Evolutionary conservation across 2,888 invertebrate species (phyloP).

Genomic region (Dorcus parallelipipedus): DNA sequence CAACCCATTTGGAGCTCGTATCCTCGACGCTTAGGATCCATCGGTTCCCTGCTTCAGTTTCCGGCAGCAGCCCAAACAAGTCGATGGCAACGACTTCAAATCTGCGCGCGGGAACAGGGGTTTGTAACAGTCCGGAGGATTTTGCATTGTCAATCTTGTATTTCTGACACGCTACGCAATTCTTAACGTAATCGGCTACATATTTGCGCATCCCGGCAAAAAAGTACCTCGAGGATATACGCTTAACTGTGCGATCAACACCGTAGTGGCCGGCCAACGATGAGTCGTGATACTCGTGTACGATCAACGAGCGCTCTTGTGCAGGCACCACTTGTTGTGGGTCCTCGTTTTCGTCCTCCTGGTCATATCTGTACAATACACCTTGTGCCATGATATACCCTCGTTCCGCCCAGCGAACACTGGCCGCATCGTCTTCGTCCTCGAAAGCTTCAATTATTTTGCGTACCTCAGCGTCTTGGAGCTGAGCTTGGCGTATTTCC

Average conservation of each 20-base stretch:
- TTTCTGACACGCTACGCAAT: conserved; percentile 19
- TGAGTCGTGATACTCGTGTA: conserved; percentile 17
- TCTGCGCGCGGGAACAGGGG: conserved; percentile 20
- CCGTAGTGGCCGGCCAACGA: conserved; percentile 24
- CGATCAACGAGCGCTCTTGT: conserved; percentile 12
- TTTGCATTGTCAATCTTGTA: conserved; percentile 17
- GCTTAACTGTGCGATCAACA: conserved; percentile 5
- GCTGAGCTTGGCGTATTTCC: conserved; percentile 24
- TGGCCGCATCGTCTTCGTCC: conserved; percentile 2
- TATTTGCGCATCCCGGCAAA: background rate
- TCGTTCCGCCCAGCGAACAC: conserved; percentile 13
- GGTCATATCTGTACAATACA: conserved; percentile 22
- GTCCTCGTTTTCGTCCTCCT: conserved; percentile 13
- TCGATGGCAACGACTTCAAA: conserved; percentile 33
- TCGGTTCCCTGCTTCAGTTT: conserved; percentile 12
- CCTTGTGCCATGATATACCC: conserved; percentile 16
- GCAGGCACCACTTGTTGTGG: conserved; percentile 17
- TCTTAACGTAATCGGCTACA: conserved; percentile 7
- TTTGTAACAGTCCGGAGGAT: conserved; percentile 24
- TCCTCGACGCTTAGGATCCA: conserved; percentile 21
- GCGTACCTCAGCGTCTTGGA: conserved; percentile 18
- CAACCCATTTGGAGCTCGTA: conserved; percentile 30
- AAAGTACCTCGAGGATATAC: conserved; percentile 16
- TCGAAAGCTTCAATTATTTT: conserved; percentile 20
- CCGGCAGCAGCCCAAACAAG: conserved; percentile 31